Evolutionary conservation across 2,888 invertebrate genomes (phyloP).

Genomic region (Synergus gifuensis): DNA sequence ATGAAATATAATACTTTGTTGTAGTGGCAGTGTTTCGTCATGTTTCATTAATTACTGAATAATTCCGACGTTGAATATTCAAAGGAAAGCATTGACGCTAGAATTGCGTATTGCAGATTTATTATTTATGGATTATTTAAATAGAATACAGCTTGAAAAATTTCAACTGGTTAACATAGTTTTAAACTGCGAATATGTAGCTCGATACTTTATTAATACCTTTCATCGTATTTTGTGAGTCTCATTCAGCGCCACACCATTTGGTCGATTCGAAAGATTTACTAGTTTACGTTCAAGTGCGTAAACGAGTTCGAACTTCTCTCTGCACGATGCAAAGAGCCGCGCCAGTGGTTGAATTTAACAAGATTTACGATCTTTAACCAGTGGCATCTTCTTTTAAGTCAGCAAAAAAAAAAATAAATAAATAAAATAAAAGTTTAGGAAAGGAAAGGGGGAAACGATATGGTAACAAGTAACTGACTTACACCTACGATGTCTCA

Average conservation of each 20-base stretch:
- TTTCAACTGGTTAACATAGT: not conserved
- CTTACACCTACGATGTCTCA: not conserved
- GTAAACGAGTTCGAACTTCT: not conserved
- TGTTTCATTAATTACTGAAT: not conserved
- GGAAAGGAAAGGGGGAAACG: not conserved
- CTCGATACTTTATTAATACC: not conserved
- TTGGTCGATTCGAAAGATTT: constrained; percentile 4
- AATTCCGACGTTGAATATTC: not conserved
- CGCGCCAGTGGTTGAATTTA: not conserved
- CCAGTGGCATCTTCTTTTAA: constrained; percentile 7
- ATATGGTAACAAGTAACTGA: constrained; percentile 7
- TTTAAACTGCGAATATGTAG: not conserved
- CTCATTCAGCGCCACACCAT: not conserved
- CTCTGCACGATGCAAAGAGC: not conserved
- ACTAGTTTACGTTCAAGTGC: constrained; percentile 9
- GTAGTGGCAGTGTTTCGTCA: not conserved
- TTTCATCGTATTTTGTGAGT: not conserved
- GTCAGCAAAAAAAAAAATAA: not conserved
- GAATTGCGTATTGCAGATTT: not conserved
- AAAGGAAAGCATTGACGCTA: not conserved
- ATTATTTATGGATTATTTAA: not conserved
- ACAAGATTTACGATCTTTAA: constrained; percentile 3
- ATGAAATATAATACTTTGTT: not conserved
- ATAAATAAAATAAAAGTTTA: not conserved
- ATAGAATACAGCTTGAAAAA: not conserved